These are phyloP conservation scores for Talpa occidentalis DNA, from an alignment of 2,113 vertebrate genomes.

Conservation along the genomic window DNA sequence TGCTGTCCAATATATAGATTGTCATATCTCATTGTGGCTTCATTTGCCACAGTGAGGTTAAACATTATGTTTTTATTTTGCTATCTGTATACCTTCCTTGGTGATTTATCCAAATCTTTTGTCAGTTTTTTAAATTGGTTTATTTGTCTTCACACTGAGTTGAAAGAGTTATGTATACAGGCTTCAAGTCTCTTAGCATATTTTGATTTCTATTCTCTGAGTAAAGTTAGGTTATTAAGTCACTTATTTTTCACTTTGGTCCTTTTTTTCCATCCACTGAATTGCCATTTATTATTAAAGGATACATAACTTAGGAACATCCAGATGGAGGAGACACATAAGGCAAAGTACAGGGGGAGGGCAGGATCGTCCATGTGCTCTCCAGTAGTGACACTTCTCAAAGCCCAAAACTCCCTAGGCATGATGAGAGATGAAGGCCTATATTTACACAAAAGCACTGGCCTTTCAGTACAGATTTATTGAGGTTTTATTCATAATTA, in stretches of 20 bases:
- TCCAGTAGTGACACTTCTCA: neutral
- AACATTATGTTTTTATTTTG: neutral
- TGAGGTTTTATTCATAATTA: conserved; percentile 21
- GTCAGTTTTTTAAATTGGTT: neutral
- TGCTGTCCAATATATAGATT: neutral
- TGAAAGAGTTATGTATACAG: conserved; percentile 1
- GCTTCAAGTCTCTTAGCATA: conserved; percentile 10
- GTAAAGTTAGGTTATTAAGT: neutral
- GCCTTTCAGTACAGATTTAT: neutral
- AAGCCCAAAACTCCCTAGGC: neutral
- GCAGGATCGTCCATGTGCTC: neutral
- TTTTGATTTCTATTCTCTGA: neutral
- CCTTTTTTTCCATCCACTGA: neutral
- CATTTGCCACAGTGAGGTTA: neutral
- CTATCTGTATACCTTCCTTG: neutral
- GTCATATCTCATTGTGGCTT: neutral
- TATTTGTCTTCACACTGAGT: neutral
- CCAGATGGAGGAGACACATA: neutral
- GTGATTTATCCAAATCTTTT: neutral
- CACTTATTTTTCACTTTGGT: neutral
- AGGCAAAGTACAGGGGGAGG: neutral
- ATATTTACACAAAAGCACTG: neutral
- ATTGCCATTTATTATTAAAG: neutral
- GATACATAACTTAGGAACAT: neutral
- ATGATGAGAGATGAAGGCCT: neutral